Evolutionary conservation across 2,797 vertebrate species (phyloP), one percentile per base, ranked within the genome.

Genomic region (Etheostoma nigrum): DNA sequence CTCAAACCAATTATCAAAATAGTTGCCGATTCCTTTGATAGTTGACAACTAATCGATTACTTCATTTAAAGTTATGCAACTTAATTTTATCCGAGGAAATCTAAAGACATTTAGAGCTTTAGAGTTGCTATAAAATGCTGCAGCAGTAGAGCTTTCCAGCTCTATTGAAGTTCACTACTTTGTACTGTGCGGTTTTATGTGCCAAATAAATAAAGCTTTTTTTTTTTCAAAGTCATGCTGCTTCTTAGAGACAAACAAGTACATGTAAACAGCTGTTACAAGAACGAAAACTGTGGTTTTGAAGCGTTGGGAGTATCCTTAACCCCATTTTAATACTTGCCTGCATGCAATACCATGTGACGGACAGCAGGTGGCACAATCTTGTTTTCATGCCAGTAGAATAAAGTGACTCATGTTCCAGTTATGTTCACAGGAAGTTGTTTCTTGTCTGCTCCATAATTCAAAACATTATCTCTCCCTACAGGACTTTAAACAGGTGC

Each of bases 321-420:
- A 59, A 14, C 23, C 12, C 8, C 10, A 8, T 47, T 45, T 65
- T n/a, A 72, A 33, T 8, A 6, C 19, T 8, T 13, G 5, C 33
- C 16, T 14, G 48, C 0, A 5, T 72, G 71, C 33, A 86, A 10
- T 87, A 42, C 8, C n/a, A 18, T 0, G 2, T 18, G 8, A 53
- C 8, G 33, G 18, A 21, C 92, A 87, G 76, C 76, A 91, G 90
- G n/a, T 14, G 91, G 88, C 53, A 25, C 59, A 49, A 1, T 30
- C 49, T 64, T 55, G 68, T 52, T 64, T 74, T 42, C 4, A 14
- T 66, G 59, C 48, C 72, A 67, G 52, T 6, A 33, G 27, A 73
- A 62, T 40, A 30, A 36, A 71, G 33, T 68, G 77, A 86, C 54
- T 87, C 78, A 83, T 54, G 49, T 23, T 76, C 14, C 21, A 52